Evolutionary conservation across 2,888 invertebrate genomes (phyloP).

Genomic region (Heliconius ethilla): DNA sequence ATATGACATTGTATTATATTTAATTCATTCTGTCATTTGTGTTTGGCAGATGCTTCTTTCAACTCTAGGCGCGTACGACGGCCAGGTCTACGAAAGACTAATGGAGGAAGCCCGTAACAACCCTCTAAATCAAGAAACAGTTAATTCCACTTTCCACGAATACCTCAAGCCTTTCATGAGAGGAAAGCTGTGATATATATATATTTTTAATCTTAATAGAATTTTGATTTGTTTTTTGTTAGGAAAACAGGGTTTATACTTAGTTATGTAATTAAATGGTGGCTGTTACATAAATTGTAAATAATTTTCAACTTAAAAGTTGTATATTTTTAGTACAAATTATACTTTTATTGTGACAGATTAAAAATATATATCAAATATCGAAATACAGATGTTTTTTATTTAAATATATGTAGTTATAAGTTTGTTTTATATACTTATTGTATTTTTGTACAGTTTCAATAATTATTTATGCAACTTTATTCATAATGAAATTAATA

Average conservation of each 20-base stretch:
- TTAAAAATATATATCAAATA: neutral
- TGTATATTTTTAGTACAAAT: neutral
- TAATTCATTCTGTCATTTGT: neutral
- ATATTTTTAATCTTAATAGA: neutral
- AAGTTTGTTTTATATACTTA: too few relatives aligned
- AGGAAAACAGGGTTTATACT: neutral
- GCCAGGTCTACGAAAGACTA: slow-evolving; percentile 90
- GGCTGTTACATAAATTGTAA: neutral
- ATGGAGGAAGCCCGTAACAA: slow-evolving; percentile 90
- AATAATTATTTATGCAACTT: too few relatives aligned
- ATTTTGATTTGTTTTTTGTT: neutral
- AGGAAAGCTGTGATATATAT: slow-evolving; percentile 82
- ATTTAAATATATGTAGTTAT: too few relatives aligned
- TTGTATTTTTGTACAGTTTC: too few relatives aligned
- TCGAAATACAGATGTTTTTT: too few relatives aligned
- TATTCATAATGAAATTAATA: too few relatives aligned
- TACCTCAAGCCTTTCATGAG: slow-evolving; percentile 89
- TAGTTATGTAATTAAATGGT: neutral
- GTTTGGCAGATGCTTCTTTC: slow-evolving; percentile 79
- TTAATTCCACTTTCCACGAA: slow-evolving; percentile 87
- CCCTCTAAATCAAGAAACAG: slow-evolving; percentile 89
- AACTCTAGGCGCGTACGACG: slow-evolving; percentile 90
- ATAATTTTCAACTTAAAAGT: neutral
- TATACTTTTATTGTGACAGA: neutral
- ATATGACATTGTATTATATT: neutral